phyloP scores from a whole-genome alignment of 2,888 invertebrate genomes.

The Clusia tigrina region DNA sequence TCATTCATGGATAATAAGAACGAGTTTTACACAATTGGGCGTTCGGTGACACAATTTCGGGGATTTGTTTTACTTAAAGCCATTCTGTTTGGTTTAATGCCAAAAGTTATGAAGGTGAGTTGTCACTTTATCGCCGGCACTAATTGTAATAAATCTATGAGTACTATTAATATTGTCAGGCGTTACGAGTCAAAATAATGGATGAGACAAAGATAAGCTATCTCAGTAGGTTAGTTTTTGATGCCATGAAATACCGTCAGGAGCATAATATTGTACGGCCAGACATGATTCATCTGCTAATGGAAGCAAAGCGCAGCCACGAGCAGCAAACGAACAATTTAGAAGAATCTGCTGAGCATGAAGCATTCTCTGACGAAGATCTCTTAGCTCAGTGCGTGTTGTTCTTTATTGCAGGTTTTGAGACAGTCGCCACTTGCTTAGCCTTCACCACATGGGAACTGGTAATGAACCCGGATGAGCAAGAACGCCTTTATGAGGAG shows the following conservation, averaged over 20 bases:
- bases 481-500: constrained; percentile 67
- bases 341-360: constrained; percentile 12
- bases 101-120: constrained; percentile 48
- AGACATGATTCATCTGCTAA: constrained; percentile 67
- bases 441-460: constrained; percentile 67
- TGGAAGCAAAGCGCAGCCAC: constrained; percentile 64
- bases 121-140: no score
- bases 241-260: constrained; percentile 59
- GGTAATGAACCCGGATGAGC: constrained; percentile 68
- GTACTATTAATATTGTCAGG: no score
- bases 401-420: constrained; percentile 68
- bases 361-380: constrained; percentile 60
- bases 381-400: constrained; percentile 67
- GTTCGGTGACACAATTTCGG: constrained; percentile 60
- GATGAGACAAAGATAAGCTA: constrained; percentile 48
- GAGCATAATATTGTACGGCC: constrained; percentile 59
- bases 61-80: constrained; percentile 40
- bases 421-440: constrained; percentile 61
- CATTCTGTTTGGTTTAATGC: constrained; percentile 40
- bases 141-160: background rate
- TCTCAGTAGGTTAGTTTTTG: constrained; percentile 57
- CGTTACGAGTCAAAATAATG: constrained; percentile 39
- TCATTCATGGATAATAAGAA: constrained; percentile 67
- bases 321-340: constrained; percentile 42
- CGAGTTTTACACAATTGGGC: constrained; percentile 67